Base-by-base conservation (phyloP, 2,888 invertebrate species). In the Idaea biselata region DNA sequence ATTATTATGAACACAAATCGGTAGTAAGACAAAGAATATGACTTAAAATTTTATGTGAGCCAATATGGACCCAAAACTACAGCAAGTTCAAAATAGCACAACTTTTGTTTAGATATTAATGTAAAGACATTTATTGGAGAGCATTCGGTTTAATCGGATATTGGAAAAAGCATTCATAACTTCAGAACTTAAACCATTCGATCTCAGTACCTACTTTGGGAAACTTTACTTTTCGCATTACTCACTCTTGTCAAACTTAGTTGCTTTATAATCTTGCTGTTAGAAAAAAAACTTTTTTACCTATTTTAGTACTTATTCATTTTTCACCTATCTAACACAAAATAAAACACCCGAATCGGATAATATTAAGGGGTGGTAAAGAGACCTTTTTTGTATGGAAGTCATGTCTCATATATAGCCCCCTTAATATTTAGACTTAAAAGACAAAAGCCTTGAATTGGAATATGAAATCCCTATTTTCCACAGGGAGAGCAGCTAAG, bases 171-270 rank as follows among this genome's bases (percentile, higher is more conserved):
- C 16, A 60, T 63, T 61, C 58, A 66, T 63, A 65, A 60, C 60
- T 65, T 58, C 32, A 55, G 57, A 65, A 54, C 55, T 62, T 59
- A 16, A 44, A 60, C 62, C 54, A 33, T 58, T 67, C 70, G 70
- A 72, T 75, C 64, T 61, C 60, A 64, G 66, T 72, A 74, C n/a
- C n/a, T n/a, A n/a, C 71, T 72, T 76, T 74, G 72, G 69, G 44
- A 69, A 78, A 75, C 68, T 75, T 77, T 67, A 6, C 66, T 57
- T 60, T 65, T 64, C 67, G 63, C 59, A 63, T 67, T 63, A 62
- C 68, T 67, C 63, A 63, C 61, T 62, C 58, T 62, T 56, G 61
- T 65, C 67, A 64, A 64, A 64, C 62, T 62, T 54, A 59, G 62
- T 62, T 64, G 31, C 60, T 67, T 67, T 64, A 69, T 64, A 32